phyloP scores from a whole-genome alignment of 2,113 vertebrate species.

The Nannospalax galili region DNA sequence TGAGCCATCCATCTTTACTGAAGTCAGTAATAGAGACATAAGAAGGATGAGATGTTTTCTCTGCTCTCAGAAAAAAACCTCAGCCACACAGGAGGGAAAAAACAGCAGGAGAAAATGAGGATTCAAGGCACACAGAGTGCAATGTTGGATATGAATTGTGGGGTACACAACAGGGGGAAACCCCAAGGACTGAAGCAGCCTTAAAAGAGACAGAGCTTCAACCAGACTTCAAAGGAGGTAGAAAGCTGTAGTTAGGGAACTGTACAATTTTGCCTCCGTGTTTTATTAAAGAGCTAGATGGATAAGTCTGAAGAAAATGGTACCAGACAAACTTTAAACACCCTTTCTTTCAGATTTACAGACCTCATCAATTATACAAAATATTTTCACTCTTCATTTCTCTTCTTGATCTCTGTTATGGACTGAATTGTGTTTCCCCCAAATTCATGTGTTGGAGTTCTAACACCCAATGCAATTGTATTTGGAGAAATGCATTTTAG shows the following conservation, averaged over 20 bases:
- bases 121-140: not conserved
- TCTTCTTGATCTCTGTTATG: not conserved
- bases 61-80: not conserved
- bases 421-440: not conserved
- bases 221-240: not conserved
- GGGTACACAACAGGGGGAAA: not conserved
- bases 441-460: not conserved
- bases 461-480: not conserved
- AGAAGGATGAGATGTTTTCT: conserved; percentile 38
- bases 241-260: not conserved
- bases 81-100: not conserved
- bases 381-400: conserved; percentile 7
- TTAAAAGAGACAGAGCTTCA: not conserved
- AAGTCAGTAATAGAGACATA: conserved; percentile 17
- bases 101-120: not conserved
- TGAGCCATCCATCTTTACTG: conserved; percentile 48
- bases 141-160: not conserved
- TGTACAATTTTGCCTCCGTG: not conserved
- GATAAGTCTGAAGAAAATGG: not conserved
- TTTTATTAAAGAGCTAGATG: not conserved
- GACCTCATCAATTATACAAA: conserved; percentile 39
- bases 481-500: not conserved
- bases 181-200: not conserved
- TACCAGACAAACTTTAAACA: not conserved
- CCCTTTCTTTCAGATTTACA: conserved; percentile 8